Percentiles rank a stretch among this genome's conserved stretches.
Evolutionary conservation across 2,888 invertebrate species (phyloP).

Genomic region (Mechanitis messenoides): DNA sequence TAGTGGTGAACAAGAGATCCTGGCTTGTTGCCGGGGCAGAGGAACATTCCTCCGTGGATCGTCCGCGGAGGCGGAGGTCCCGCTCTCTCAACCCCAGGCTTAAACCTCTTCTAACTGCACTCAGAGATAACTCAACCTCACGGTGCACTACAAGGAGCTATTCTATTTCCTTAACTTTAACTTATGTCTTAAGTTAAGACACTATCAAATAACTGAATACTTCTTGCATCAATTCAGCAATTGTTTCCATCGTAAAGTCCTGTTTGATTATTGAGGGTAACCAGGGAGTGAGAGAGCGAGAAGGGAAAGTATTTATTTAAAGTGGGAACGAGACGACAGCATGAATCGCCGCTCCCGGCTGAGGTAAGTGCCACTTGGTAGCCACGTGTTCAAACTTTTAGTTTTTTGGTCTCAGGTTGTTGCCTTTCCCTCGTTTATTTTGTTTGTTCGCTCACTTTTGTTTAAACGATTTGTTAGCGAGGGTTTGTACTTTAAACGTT

Average conservation of each 20-base stretch:
- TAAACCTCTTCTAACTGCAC: conserved; percentile 43
- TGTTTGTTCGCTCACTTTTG: conserved; percentile 10
- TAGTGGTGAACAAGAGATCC: conserved; percentile 63
- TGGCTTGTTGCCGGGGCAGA: conserved; percentile 61
- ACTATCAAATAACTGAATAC: neutral
- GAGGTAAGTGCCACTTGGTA: conserved; percentile 70
- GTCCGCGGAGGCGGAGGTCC: conserved; percentile 72
- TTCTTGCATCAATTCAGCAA: conserved; percentile 11
- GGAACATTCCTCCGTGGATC: conserved; percentile 71
- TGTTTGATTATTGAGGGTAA: conserved; percentile 32
- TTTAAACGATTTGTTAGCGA: conserved; percentile 9
- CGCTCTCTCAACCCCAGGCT: conserved; percentile 67
- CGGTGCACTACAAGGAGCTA: conserved; percentile 21
- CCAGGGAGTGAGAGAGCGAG: conserved; percentile 72
- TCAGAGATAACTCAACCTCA: conserved; percentile 11
- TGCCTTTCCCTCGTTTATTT: conserved; percentile 29
- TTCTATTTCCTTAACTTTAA: conserved; percentile 14
- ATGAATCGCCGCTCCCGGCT: conserved; percentile 62
- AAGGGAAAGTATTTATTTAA: conserved; percentile 57
- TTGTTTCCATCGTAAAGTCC: conserved; percentile 17
- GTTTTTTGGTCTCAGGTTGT: conserved; percentile 40
- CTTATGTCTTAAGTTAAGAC: conserved; percentile 11
- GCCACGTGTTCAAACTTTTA: conserved; percentile 67
- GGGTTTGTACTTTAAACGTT: neutral
- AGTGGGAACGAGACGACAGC: conserved; percentile 72